Conservation (phyloP, 2,797 vertebrate genomes). For the Oophaga sylvatica region DNA sequence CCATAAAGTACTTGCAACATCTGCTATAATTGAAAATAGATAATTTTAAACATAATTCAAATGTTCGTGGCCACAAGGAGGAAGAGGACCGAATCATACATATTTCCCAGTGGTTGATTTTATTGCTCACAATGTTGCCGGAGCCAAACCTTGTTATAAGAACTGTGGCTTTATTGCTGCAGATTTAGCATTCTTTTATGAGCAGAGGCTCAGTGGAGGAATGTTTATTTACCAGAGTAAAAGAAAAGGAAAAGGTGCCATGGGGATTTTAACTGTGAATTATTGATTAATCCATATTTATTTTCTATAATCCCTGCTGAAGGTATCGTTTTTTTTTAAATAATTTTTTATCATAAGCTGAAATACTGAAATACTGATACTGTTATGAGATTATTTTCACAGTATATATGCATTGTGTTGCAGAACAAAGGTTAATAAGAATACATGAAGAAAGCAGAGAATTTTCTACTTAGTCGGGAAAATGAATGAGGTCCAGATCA, state of each 20-base stretch:
- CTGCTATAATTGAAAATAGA: slow-evolving; percentile 56
- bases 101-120: slow-evolving; percentile 60
- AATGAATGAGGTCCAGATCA: too few species aligned
- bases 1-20: slow-evolving; percentile 47
- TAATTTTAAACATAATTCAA: slow-evolving; percentile 55
- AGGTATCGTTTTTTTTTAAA: slow-evolving; percentile 41
- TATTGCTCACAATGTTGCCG: slow-evolving; percentile 48
- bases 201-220: slow-evolving; percentile 35
- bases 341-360: slow-evolving; percentile 27
- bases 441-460: background rate
- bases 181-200: slow-evolving; percentile 53
- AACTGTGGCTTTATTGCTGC: slow-evolving; percentile 51
- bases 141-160: slow-evolving; percentile 52
- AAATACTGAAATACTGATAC: background rate
- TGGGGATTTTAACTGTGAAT: slow-evolving; percentile 46
- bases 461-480: background rate
- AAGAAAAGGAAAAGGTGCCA: slow-evolving; percentile 42
- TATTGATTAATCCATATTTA: slow-evolving; percentile 61
- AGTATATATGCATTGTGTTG: slow-evolving; percentile 62
- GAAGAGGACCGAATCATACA: slow-evolving; percentile 49
- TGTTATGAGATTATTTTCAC: slow-evolving; percentile 32
- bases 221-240: slow-evolving; percentile 58
- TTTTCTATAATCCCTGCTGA: slow-evolving; percentile 47
- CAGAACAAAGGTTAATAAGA: slow-evolving; percentile 32
- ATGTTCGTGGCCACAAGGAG: slow-evolving; percentile 50